Base-by-base conservation (phyloP, 2,113 vertebrate species). In the Lagenorhynchus albirostris region DNA sequence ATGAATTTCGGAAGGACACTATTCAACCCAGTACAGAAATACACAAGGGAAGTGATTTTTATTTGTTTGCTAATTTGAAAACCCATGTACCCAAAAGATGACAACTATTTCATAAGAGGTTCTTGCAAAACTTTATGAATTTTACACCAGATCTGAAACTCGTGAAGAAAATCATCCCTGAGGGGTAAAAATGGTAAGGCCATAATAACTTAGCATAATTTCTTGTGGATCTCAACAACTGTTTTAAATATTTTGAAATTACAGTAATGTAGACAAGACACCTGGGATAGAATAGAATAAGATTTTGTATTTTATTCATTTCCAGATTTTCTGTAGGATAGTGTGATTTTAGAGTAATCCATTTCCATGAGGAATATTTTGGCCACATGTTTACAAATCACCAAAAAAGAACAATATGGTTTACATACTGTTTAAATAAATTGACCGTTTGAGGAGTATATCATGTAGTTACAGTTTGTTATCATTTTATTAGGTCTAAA, bases 401-500 rank as follows among this genome's bases (percentile, higher is more conserved):
- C 85, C 29, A 67, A 87, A 91, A 44, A 65, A 80, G 68, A 65
- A 73, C 70, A 65, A 21, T 77, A 41, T 79, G 67, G 3, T 25
- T 77, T 89, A 89, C 36, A 91, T 9, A 77, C 33, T 81, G 14
- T 94, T 96, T 96, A 96, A 97, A 86, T 94, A 88, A 88, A 92
- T 44, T 90, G 91, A 70, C 50, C n/a, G 94, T 74, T 73, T 88
- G 31, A 73, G 73, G 53, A 73, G 53, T 58, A 68, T 80, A 94
- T 97, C 67, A 62, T 47, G 38, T 60, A 89, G 47, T 96, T 98
- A 92, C 18, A 95, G 44, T 71, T 92, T 93, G 87, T 95, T 96
- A 96, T 96, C 63, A 92, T 92, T 95, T 90, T 97, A 96, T 91
- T 97, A 88, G 88, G 94, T 97, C 97, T 97, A 97, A 97, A 97